phyloP scores from a whole-genome alignment of 23 tunicate species.

The Oikopleura dioica region DNA sequence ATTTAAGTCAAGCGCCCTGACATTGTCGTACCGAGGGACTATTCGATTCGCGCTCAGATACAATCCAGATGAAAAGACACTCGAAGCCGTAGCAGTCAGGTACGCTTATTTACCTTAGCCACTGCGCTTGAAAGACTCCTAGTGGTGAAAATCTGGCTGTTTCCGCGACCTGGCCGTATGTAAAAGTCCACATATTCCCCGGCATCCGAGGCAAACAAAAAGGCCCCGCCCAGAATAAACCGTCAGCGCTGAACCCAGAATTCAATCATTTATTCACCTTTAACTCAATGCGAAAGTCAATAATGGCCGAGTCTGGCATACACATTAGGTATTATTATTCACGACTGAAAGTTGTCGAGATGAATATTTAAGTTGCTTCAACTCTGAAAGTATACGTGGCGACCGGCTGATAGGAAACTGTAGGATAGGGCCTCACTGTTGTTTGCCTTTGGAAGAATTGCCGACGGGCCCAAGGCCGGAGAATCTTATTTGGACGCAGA shows the following conservation, averaged over 20 bases:
- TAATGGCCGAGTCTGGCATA: background rate
- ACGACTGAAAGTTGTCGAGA: background rate
- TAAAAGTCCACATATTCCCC: background rate
- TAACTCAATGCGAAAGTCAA: background rate
- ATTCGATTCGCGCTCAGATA: background rate
- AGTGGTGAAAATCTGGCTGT: background rate
- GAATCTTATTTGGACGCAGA: background rate
- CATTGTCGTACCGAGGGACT: background rate
- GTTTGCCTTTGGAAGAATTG: background rate
- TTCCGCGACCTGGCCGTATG: background rate
- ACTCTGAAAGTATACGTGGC: too few relatives aligned
- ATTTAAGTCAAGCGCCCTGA: too few relatives aligned
- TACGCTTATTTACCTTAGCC: too few relatives aligned
- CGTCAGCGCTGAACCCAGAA: background rate
- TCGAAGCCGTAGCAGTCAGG: background rate
- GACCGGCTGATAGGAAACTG: background rate
- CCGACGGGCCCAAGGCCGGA: background rate
- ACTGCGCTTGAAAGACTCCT: too few relatives aligned
- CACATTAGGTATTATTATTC: background rate
- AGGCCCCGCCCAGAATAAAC: background rate
- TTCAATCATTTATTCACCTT: background rate
- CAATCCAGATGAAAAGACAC: background rate
- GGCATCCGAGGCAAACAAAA: background rate
- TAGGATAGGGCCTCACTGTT: background rate
- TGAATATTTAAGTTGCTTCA: too few relatives aligned